Conservation (phyloP, 2,888 invertebrate species). For the Dasysyrphus tricinctus region DNA sequence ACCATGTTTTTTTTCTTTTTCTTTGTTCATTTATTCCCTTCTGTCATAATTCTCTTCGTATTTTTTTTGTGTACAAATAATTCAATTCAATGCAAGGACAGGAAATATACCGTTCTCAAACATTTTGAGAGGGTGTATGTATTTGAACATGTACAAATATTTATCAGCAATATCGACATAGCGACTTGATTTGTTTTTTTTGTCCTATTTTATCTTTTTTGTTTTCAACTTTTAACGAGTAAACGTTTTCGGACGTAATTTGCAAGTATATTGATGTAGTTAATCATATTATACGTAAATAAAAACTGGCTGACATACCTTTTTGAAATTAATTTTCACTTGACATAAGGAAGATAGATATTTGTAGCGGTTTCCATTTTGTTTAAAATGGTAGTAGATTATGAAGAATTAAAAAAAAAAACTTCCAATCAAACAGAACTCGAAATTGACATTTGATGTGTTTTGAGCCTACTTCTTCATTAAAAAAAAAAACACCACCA, state of each 20-base stretch:
- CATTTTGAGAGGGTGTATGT: conserved; percentile 29
- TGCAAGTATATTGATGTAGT: conserved; percentile 19
- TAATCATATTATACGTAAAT: not conserved
- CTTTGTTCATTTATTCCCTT: conserved; percentile 31
- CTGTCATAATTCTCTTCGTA: conserved; percentile 16
- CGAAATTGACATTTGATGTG: too few species aligned
- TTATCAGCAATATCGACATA: conserved; percentile 24
- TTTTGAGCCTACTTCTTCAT: too few species aligned
- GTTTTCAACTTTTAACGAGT: conserved; percentile 21
- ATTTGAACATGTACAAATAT: conserved; percentile 10
- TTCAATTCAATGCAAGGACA: conserved; percentile 50
- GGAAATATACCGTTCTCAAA: conserved; percentile 52
- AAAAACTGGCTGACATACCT: not conserved
- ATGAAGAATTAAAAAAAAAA: too few species aligned
- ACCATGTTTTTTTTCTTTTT: conserved; percentile 3
- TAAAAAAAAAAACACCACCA: too few species aligned
- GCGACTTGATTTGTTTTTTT: conserved; percentile 23
- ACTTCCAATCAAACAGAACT: too few species aligned
- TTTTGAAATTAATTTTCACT: not conserved
- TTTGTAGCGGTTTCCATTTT: too few species aligned
- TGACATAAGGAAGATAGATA: not conserved
- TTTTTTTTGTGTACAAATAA: conserved; percentile 53
- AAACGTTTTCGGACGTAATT: conserved; percentile 18
- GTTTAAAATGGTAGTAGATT: too few species aligned
- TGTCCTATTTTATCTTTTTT: not conserved